Base-by-base conservation (phyloP, 2,888 invertebrate species). In the Synergus japonicus region DNA sequence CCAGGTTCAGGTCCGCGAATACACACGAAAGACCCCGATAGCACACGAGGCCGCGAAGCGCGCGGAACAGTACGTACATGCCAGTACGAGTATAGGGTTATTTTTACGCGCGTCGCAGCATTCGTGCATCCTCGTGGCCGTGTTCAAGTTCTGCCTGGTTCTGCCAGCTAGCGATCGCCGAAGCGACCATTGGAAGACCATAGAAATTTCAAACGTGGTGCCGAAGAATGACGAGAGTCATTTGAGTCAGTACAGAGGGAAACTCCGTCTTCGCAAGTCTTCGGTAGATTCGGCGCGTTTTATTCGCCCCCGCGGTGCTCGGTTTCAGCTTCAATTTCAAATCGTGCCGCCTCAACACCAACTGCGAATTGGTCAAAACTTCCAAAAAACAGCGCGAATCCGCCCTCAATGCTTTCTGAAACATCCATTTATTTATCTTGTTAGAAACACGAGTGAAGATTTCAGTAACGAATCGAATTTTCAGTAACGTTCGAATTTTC, bases 61-160 rank as follows among this genome's bases (percentile, higher is more conserved):
- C 82, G 82, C 80, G 78, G 76, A 60, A 76, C 81, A 76, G n/a
- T 79, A 79, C 81, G 79, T 81, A 78, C 44, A 76, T 79, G 79
- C 37, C 37, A 81, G 83, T 84, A 82, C 80, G 81, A 81, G 83
- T 84, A 82, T 84, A 82, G 79, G 81, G 82, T 81, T 84, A 84
- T 84, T 84, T 83, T 84, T 83, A 83, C 81, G 84, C 82, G 82
- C 83, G 54, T 82, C 83, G 81, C 37, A 7, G 37, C 82, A 83
- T 83, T 83, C 78, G 82, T 82, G 82, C 81, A 83, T 81, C 84
- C 82, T 82, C 84, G 83, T 82, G 81, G 79, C 79, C 80, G 81
- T 80, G 78, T 78, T 78, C 81, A 73, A 77, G 82, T 79, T 80
- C 83, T 83, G 81, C 81, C 77, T 84, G 73, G 54, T 73, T 73